Base-by-base conservation (phyloP, 2,888 invertebrate genomes). In the Xylota segnis region DNA sequence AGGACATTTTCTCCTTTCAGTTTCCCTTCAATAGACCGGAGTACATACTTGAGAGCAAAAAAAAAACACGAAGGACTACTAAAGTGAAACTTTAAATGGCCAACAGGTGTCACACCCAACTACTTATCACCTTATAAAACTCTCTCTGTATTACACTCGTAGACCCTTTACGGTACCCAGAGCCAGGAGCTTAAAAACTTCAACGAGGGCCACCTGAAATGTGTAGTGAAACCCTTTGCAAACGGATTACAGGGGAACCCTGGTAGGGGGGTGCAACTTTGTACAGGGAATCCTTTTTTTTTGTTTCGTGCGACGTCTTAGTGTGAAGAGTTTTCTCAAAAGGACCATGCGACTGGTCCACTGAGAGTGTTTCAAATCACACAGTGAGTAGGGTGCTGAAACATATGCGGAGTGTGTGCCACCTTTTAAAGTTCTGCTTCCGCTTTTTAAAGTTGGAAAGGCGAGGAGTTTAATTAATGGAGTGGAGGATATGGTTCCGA, bases 71-170 rank as follows among this genome's bases (percentile, higher is more conserved):
- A 32, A 59, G 50, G 23, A 40, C 34, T 9, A 40, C 34, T 9
- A 37, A 66, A 52, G 45, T 52, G 23, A 65, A 79, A 72, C 63
- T 65, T 79, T 58, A 65, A 79, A 65, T 58, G 71, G 18, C 58
- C 78, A 79, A 79, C 72, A 79, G 78, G 78, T 79, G 71, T 58
- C 32, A 79, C 65, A 16, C 40, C 65, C 63, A 50, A 72, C 78
- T 50, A 71, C 78, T 79, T 72, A 71, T 65, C 78, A 58, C 65
- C 71, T 58, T 52, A 63, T 79, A 79, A 72, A 58, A 12, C 71
- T 58, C 50, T 65, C 54, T 58, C 50, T 65, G 45, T n/a, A 16
- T 43, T 27, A 54, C 54, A 2, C 1, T 43, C 54, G 32, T 37
- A 45, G 27, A 14, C 10, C 32, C 66, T 37, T 65, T 58, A 52